These are phyloP conservation scores for Dendrocopos noguchii DNA, from an alignment of 2,113 vertebrate genomes.

Conservation along the genomic window DNA sequence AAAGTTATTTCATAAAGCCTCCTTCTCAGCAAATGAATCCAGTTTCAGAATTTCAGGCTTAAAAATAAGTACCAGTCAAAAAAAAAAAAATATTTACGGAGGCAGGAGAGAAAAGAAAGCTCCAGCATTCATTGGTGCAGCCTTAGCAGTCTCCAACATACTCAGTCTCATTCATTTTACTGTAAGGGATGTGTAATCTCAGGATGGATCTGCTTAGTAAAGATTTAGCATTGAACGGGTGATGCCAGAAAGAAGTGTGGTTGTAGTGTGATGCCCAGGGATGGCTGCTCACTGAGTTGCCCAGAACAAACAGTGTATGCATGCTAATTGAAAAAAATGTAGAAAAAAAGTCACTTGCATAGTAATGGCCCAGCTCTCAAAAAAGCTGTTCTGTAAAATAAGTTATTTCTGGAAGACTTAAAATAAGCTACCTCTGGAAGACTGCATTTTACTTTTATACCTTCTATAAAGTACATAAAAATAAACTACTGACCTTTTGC, in stretches of 20 bases:
- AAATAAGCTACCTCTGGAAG: not conserved
- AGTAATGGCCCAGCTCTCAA: not conserved
- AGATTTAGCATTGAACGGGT: not conserved
- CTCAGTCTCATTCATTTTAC: not conserved
- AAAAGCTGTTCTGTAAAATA: not conserved
- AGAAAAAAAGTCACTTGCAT: not conserved
- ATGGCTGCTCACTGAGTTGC: not conserved
- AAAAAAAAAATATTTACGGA: not conserved
- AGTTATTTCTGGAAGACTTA: not conserved
- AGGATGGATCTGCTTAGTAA: not conserved
- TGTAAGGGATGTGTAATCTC: not conserved
- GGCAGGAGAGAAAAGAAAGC: not conserved
- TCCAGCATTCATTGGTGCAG: not conserved
- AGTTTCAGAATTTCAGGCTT: conserved; percentile 29
- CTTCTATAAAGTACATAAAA: not conserved
- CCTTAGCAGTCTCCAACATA: not conserved
- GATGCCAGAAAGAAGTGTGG: not conserved
- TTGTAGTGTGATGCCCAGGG: not conserved
- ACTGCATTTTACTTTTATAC: not conserved
- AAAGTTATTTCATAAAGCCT: not conserved
- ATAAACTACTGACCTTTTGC: not conserved
- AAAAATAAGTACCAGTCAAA: conserved; percentile 18
- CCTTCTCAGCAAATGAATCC: not conserved
- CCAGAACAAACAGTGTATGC: not conserved
- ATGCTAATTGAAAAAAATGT: conserved; percentile 10